phyloP scores from a whole-genome alignment of 2,797 vertebrate species.

The Valencia hispanica region DNA sequence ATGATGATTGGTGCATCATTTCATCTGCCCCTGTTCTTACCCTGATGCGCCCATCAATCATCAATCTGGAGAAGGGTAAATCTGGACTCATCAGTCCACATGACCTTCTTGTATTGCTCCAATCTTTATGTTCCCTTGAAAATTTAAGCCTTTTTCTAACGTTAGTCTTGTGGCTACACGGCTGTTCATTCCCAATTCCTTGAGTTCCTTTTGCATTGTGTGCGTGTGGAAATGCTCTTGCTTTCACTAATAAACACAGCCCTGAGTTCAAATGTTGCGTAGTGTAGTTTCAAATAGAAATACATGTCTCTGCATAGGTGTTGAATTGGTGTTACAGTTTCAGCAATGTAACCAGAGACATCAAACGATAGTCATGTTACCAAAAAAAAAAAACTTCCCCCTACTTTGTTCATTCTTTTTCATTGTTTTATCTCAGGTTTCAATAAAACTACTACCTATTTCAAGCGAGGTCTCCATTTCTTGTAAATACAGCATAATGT shows the following conservation, averaged over 20 bases:
- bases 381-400: too few species aligned
- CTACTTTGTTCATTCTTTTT: too few species aligned
- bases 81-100: neutral
- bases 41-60: neutral
- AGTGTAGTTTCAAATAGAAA: too few species aligned
- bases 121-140: too few species aligned
- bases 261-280: neutral
- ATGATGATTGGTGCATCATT: slow-evolving; percentile 34
- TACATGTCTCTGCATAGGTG: too few species aligned
- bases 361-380: too few species aligned
- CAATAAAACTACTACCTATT: too few species aligned
- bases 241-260: neutral
- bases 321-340: too few species aligned
- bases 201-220: neutral
- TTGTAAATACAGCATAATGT: too few species aligned
- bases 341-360: too few species aligned
- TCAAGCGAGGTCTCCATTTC: too few species aligned
- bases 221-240: neutral
- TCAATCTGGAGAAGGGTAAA: neutral
- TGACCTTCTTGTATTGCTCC: neutral
- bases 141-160: neutral
- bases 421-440: too few species aligned
- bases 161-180: neutral
- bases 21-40: neutral
- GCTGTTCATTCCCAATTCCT: neutral